These are phyloP conservation scores for Gallinago jamesoni DNA, from an alignment of 2,113 vertebrate species.

Conservation along the genomic window DNA sequence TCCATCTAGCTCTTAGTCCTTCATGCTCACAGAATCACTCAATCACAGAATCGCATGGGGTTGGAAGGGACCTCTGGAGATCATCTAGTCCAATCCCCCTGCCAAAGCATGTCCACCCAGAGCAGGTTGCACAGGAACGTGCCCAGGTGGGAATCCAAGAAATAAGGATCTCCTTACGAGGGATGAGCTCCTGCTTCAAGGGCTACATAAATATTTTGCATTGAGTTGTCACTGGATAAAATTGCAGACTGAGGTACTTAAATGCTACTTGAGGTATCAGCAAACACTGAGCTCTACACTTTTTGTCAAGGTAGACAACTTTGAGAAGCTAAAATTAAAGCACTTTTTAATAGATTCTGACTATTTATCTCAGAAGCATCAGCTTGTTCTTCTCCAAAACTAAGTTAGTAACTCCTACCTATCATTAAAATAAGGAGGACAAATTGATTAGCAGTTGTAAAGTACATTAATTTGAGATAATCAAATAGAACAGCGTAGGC, in stretches of 20 bases:
- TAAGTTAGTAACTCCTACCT: neutral
- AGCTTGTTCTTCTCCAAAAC: neutral
- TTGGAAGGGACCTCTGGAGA: too few relatives aligned
- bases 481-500: neutral
- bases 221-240: neutral
- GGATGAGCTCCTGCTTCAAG: neutral
- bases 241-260: neutral
- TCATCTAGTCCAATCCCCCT: too few relatives aligned
- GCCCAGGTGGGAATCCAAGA: neutral
- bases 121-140: too few relatives aligned
- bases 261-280: neutral
- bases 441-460: neutral
- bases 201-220: neutral
- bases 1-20: neutral
- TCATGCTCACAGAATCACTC: too few relatives aligned
- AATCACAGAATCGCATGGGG: too few relatives aligned
- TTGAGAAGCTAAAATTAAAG: neutral
- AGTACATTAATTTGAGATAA: neutral
- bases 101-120: too few relatives aligned
- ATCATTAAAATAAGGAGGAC: neutral
- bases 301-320: neutral
- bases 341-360: neutral
- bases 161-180: neutral
- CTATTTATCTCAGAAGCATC: neutral
- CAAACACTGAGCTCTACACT: neutral